These are phyloP conservation scores for Trissonchulus latispiculum DNA, from an alignment of 2,888 invertebrate genomes.

Conservation along the genomic window DNA sequence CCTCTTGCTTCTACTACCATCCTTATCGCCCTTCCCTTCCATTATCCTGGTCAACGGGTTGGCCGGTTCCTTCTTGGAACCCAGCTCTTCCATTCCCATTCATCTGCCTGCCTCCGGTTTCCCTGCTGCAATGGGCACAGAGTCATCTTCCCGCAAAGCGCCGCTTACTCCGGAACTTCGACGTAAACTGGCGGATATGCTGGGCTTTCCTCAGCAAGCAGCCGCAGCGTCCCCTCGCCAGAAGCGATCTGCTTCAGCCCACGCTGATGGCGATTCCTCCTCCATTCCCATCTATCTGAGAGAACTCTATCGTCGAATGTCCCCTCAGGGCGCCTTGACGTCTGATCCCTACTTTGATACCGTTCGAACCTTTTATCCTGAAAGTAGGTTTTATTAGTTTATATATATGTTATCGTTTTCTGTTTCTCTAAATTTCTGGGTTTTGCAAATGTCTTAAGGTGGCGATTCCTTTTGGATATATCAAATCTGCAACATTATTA, in stretches of 20 bases:
- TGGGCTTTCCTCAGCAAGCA: neutral
- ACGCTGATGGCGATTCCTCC: neutral
- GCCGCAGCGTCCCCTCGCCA: neutral
- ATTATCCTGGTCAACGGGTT: too few species aligned
- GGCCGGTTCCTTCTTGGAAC: too few species aligned
- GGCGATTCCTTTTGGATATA: too few species aligned
- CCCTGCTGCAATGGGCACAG: too few species aligned
- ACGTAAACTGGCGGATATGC: neutral
- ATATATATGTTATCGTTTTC: too few species aligned
- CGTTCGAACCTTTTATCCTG: neutral
- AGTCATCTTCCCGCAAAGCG: neutral
- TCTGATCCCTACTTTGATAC: neutral
- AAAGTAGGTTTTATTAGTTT: neutral
- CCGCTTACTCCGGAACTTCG: neutral
- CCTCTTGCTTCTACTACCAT: neutral
- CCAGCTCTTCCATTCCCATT: too few species aligned
- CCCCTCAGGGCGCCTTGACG: neutral
- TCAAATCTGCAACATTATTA: too few species aligned
- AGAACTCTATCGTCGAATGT: neutral
- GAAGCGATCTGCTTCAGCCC: neutral
- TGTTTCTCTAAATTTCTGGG: too few species aligned
- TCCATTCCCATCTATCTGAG: neutral
- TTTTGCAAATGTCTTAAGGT: too few species aligned
- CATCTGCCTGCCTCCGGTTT: too few species aligned
- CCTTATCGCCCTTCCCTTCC: neutral